Conservation (phyloP, 2,888 invertebrate species). For the Lampropteryx suffumata region DNA sequence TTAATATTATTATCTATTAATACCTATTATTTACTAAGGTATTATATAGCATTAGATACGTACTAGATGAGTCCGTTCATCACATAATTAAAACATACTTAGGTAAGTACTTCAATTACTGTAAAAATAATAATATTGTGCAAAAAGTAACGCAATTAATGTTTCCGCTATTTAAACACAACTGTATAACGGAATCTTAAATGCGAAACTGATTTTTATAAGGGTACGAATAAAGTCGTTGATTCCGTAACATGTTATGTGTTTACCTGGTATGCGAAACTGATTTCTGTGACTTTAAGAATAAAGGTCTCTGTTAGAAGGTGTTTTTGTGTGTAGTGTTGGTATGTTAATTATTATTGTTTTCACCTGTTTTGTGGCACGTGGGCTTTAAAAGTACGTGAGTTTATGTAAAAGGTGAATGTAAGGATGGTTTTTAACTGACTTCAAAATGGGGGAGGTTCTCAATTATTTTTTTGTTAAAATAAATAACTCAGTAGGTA, state of each 20-base stretch:
- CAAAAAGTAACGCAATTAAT: constrained; percentile 24
- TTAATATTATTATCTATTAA: too few species aligned
- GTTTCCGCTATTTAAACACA: constrained; percentile 30
- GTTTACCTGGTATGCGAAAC: constrained; percentile 3
- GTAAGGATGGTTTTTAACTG: too few species aligned
- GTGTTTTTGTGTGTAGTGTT: constrained; percentile 22
- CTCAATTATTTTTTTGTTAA: too few species aligned
- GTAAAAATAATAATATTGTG: constrained; percentile 7
- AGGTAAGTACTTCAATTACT: too few species aligned
- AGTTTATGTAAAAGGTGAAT: not conserved
- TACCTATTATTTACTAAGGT: too few species aligned
- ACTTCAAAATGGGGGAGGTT: too few species aligned
- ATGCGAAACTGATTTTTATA: too few species aligned
- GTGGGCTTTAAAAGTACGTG: not conserved
- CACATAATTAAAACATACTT: constrained; percentile 9
- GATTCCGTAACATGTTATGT: too few species aligned
- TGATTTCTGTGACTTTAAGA: not conserved
- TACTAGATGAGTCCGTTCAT: not conserved
- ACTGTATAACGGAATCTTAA: constrained; percentile 6
- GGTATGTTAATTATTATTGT: constrained; percentile 27
- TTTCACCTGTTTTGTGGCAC: constrained; percentile 18
- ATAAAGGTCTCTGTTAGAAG: constrained; percentile 6
- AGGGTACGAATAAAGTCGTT: too few species aligned
- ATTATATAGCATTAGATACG: too few species aligned
- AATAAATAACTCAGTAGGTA: too few species aligned